Conservation (phyloP, 2,113 vertebrate species). For the Pipa parva region DNA sequence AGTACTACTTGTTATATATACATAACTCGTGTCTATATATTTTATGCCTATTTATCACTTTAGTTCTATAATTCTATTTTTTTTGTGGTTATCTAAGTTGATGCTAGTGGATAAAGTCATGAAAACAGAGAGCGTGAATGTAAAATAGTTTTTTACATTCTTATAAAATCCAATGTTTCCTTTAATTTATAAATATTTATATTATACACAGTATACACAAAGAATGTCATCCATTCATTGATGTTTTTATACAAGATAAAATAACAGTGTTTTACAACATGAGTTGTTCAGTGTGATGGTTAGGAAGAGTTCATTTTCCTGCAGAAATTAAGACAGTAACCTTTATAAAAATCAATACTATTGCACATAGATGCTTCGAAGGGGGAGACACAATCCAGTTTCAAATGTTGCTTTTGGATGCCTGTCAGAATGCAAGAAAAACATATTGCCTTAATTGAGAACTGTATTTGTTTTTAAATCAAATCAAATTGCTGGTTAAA, state of each 20-base stretch:
- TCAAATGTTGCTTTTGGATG: constrained; percentile 27
- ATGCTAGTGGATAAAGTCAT: no score
- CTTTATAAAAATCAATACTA: constrained; percentile 29
- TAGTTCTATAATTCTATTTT: no score
- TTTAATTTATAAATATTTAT: no score
- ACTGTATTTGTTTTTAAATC: constrained; percentile 7
- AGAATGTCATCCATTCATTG: neutral
- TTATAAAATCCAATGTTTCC: neutral
- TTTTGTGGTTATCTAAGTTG: no score
- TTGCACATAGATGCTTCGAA: constrained; percentile 18
- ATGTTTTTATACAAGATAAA: neutral
- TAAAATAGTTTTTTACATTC: no score
- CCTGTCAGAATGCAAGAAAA: neutral
- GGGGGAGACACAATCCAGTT: constrained; percentile 15
- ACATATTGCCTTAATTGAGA: constrained; percentile 2
- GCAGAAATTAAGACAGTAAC: constrained; percentile 31
- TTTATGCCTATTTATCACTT: no score
- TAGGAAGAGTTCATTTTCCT: neutral
- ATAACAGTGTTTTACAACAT: constrained; percentile 1
- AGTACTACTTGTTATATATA: no score
- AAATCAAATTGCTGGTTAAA: neutral
- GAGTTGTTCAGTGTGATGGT: neutral
- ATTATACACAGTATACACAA: neutral
- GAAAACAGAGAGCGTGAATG: no score
- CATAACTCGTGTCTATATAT: no score